Evolutionary conservation across 1,140 invertebrate genomes (phyloP), one percentile per base, ranked within the genome.

Genomic region (Anagrus nilaparvatae): DNA sequence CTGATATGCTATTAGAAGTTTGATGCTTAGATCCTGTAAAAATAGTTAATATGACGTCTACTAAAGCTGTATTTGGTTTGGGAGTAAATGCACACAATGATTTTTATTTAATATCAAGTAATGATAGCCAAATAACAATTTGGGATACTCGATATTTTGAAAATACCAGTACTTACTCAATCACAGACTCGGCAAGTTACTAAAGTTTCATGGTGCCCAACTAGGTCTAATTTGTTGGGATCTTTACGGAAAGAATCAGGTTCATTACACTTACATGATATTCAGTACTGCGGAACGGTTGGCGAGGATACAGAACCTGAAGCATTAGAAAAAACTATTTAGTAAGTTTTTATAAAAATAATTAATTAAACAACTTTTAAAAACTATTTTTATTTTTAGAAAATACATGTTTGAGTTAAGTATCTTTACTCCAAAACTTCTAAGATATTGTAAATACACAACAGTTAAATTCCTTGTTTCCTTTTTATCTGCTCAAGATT

Each of bases 91-190:
- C 81, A 12, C 72, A 80, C 55, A 82, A 81, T 55, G 77, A 82
- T 52, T 77, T 81, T 61, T 76, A 84, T 57, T 55, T 95, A 6
- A 87, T 89, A 38, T 89, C 88, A 24, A 87, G 78, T 60, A 71
- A 78, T 34, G 91, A 96, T 31, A 82, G 78, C 56, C 74, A 79
- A 50, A 81, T 90, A 32, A 78, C 74, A 32, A 74, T 95, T 31
- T 95, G 90, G 91, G 91, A 96, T 66, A 76, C 81, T 21, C 67
- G 90, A 37, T 82, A 79, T 53, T 87, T 94, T 59, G 85, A 91
- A 50, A 85, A 87, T n/a, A 58, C 87, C 88, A 8, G 72, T 94
- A 35, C 67, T 85, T 10, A 75, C 78, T 23, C 65, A 87, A 34
- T 72, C 74, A 40, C 84, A 87, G 50, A 67, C 65, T 14, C 79